A percentile compares a stretch with the other conserved stretches of the same genome.
These are phyloP conservation scores for Priocnemis perturbator DNA, from an alignment of 2,888 invertebrate genomes.

Conservation along the genomic window DNA sequence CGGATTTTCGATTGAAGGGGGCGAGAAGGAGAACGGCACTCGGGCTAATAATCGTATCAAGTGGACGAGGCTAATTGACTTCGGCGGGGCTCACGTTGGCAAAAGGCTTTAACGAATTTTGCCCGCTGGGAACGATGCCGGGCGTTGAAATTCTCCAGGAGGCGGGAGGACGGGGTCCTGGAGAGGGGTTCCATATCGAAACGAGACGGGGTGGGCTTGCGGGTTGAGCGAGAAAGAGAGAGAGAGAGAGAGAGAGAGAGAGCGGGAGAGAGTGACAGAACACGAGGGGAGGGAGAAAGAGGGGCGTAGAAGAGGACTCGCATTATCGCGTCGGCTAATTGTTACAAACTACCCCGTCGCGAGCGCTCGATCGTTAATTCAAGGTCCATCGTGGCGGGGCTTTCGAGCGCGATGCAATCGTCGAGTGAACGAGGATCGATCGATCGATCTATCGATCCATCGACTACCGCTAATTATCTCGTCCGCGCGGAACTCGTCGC, in stretches of 20 bases:
- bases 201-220: no score
- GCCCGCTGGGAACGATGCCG: not conserved
- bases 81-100: slow-evolving; percentile 24
- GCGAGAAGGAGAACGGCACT: not conserved
- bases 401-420: slow-evolving; percentile 12
- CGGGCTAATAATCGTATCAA: slow-evolving; percentile 3
- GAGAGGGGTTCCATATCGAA: no score
- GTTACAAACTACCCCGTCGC: slow-evolving; percentile 57
- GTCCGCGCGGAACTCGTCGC: no score
- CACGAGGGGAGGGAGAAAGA: slow-evolving; percentile 24
- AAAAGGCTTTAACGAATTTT: slow-evolving; percentile 14
- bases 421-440: slow-evolving; percentile 17
- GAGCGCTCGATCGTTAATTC: slow-evolving; percentile 52
- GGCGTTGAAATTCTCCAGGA: not conserved
- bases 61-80: slow-evolving; percentile 29
- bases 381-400: slow-evolving; percentile 27
- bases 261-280: slow-evolving; percentile 25
- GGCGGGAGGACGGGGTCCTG: slow-evolving; percentile 18
- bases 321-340: slow-evolving; percentile 58
- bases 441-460: slow-evolving; percentile 19
- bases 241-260: slow-evolving; percentile 1
- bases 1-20: not conserved
- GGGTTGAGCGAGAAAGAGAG: slow-evolving; percentile 1
- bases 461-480: not conserved
- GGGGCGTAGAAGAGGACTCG: slow-evolving; percentile 20